Evolutionary conservation across 2,113 vertebrate species (phyloP), one percentile per base, ranked within the genome.

Genomic region (Gadus macrocephalus): DNA sequence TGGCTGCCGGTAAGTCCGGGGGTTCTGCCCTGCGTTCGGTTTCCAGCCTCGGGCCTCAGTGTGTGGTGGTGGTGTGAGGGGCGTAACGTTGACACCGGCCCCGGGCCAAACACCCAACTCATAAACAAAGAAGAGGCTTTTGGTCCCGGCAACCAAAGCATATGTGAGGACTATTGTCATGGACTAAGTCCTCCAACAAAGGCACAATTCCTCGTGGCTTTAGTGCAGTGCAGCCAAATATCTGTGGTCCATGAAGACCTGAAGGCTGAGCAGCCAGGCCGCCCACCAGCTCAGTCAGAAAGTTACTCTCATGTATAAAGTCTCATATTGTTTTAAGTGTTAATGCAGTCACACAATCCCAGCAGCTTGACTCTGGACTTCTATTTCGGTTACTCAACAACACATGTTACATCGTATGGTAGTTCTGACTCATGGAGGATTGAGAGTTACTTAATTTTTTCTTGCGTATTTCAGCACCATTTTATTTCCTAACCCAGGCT

Each of bases 101-200:
- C 64, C 73, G 62, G 42, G 71, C 70, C 42, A 67, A 67, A n/a
- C 6, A 15, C 19, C 3, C 15, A 20, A 55, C 49, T 16, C 53
- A 25, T 6, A 27, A 49, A 25, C 49, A 67, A 1, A 27, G 63
- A 38, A 12, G 7, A 11, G 19, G 16, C 4, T 38, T 53, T 62
- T 27, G 25, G 5, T 69, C 9, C 19, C 2, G 59, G 59, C 59
- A 12, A 62, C 38, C 42, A 66, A 49, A 61, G 38, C 15, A 35
- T n/a, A 61, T 58, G 63, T 70, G 7, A n/a, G 17, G 20, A 64
- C 35, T 75, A 66, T 77, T 77, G 83, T 72, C 78, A 63, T 75
- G 65, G 73, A 73, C 75, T 64, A 75, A 85, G 80, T 53, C 82
- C 80, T 22, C 38, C 22, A 78, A 83, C 82, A 86, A 81, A 71